Evolutionary conservation across 2,113 vertebrate genomes (phyloP).

Genomic region (Xerus inauris): DNA sequence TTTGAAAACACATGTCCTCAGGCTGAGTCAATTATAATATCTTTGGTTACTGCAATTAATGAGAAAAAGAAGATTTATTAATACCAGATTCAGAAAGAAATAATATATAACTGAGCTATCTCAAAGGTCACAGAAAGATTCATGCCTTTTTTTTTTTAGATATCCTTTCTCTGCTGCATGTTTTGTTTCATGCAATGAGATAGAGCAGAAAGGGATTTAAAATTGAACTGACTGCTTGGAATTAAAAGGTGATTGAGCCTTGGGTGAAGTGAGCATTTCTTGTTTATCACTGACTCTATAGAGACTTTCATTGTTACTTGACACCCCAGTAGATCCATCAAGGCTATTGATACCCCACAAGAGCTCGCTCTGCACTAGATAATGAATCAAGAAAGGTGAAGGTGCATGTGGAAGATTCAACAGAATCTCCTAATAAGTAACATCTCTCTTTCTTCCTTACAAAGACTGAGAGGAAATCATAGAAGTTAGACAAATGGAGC

Average conservation of each 20-base stretch:
- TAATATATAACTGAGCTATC: not conserved
- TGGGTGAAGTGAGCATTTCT: not conserved
- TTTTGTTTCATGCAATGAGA: not conserved
- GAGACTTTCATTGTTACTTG: not conserved
- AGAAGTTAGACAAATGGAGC: not conserved
- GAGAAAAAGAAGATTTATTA: not conserved
- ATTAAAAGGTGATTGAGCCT: not conserved
- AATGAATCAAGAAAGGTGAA: not conserved
- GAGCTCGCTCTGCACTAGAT: not conserved
- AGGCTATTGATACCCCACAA: not conserved
- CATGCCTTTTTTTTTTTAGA: not conserved
- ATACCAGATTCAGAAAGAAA: not conserved
- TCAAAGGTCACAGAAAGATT: not conserved
- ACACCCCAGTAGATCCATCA: not conserved
- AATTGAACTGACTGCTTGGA: not conserved
- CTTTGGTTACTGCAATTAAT: not conserved
- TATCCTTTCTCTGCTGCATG: not conserved
- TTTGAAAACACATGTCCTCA: not conserved
- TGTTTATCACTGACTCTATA: not conserved
- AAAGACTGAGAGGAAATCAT: not conserved
- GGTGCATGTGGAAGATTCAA: not conserved
- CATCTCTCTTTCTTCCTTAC: not conserved
- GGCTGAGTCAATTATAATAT: accelerated
- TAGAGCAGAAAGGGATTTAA: not conserved
- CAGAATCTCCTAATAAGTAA: not conserved